Evolutionary conservation across 2,888 invertebrate genomes (phyloP), one percentile per base, ranked within the genome.

Genomic region (Phlogophora meticulosa): DNA sequence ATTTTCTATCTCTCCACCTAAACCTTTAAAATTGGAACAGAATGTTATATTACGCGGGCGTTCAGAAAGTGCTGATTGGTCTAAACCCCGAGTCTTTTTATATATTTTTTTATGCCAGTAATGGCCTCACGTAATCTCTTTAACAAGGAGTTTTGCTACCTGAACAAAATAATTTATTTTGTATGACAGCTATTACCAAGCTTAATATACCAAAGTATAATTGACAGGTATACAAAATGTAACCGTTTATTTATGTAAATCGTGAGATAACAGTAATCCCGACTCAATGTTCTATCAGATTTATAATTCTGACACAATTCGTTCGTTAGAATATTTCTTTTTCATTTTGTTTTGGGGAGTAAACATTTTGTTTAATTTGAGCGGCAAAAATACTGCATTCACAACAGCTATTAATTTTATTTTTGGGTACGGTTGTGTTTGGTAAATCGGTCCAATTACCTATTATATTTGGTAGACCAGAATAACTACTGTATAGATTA

Each of bases 221-320:
- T 68, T 73, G 69, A 58, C 61, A 43, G 43, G 61, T 36, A 56
- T 56, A 64, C 55, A 51, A 7, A 38, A 13, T n/a, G 9, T 56
- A 10, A 72, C 60, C 34, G 42, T 56, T 66, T 69, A 62, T 69
- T 62, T 69, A 76, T 57, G 62, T 48, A 60, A 51, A 77, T 77
- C 48, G 13, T 3, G 7, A 43, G 55, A 48, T 58, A 53, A 57
- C 10, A 13, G 52, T 42, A 36, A 76, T 53, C 52, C 40, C 36
- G 2, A 48, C 57, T 57, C 57, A 52, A 49, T 59, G 15, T 45
- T 53, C 7, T 13, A 42, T 34, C 61, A 56, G 48, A 58, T 72
- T 64, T 72, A 60, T 53, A 51, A 34, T 11, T 4, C 20, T 28
- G 45, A 45, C 34, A 17, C 22, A 53, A 51, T 46, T 67, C 46